These are phyloP conservation scores for Eudemis profundana DNA, from an alignment of 2,888 invertebrate genomes.

Conservation along the genomic window DNA sequence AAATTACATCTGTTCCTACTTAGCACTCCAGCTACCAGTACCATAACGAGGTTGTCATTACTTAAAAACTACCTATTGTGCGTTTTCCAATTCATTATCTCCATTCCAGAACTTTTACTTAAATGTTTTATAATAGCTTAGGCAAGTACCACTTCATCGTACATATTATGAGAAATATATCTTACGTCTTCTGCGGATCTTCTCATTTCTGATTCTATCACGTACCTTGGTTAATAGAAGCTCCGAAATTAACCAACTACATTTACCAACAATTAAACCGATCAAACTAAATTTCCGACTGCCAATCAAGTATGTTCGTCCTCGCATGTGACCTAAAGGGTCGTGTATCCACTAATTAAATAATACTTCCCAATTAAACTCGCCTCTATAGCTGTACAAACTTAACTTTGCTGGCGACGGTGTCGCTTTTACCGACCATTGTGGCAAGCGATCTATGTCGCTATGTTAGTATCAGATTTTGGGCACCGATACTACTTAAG, in stretches of 20 bases:
- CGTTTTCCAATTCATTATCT: too few relatives aligned
- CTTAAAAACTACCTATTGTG: too few relatives aligned
- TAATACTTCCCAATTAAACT: slow-evolving; percentile 21
- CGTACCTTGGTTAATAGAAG: neutral
- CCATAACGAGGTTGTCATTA: too few relatives aligned
- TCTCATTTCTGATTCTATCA: neutral
- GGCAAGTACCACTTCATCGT: too few relatives aligned
- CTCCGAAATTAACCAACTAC: neutral
- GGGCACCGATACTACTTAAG: slow-evolving; percentile 10
- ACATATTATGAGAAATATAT: too few relatives aligned
- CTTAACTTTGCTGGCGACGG: neutral
- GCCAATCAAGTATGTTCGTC: slow-evolving; percentile 10
- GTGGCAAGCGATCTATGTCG: too few relatives aligned
- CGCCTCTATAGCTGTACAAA: slow-evolving; percentile 1
- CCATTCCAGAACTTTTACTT: too few relatives aligned
- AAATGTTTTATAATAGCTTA: too few relatives aligned
- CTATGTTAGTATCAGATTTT: slow-evolving; percentile 7
- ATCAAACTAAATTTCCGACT: slow-evolving; percentile 15
- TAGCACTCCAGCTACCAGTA: too few relatives aligned
- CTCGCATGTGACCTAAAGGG: slow-evolving; percentile 6
- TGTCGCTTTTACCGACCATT: neutral
- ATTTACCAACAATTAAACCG: slow-evolving; percentile 9
- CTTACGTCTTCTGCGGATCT: too few relatives aligned
- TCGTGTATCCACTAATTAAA: slow-evolving; percentile 9
- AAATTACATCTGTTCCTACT: too few relatives aligned